Evolutionary conservation across 2,113 vertebrate genomes (phyloP).

Genomic region (Ciconia maguari): DNA sequence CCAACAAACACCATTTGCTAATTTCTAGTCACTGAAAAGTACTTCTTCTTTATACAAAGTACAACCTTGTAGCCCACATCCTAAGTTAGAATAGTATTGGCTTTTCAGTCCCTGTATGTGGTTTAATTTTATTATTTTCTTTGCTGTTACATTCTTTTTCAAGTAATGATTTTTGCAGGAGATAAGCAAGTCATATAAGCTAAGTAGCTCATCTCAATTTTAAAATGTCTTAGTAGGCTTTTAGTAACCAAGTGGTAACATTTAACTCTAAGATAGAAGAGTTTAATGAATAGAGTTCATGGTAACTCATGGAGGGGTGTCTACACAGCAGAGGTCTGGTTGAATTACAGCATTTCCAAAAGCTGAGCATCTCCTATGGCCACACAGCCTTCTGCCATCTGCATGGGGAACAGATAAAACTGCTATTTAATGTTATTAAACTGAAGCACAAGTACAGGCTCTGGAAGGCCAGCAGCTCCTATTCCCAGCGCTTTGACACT

Average conservation of each 20-base stretch:
- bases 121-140: background rate
- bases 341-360: background rate
- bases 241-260: background rate
- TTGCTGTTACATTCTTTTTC: background rate
- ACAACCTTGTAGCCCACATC: background rate
- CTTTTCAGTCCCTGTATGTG: background rate
- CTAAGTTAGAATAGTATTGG: background rate
- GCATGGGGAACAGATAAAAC: background rate
- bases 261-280: background rate
- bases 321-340: background rate
- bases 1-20: background rate
- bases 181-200: background rate
- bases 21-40: background rate
- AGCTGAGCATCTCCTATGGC: background rate
- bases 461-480: background rate
- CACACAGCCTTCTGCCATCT: background rate
- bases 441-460: background rate
- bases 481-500: background rate
- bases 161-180: background rate
- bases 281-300: background rate
- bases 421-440: background rate
- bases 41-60: background rate
- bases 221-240: background rate
- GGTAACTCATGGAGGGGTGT: background rate
- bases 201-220: background rate